phyloP scores from a whole-genome alignment of 2,113 vertebrate species.

The Ophthalmolycus amberensis region DNA sequence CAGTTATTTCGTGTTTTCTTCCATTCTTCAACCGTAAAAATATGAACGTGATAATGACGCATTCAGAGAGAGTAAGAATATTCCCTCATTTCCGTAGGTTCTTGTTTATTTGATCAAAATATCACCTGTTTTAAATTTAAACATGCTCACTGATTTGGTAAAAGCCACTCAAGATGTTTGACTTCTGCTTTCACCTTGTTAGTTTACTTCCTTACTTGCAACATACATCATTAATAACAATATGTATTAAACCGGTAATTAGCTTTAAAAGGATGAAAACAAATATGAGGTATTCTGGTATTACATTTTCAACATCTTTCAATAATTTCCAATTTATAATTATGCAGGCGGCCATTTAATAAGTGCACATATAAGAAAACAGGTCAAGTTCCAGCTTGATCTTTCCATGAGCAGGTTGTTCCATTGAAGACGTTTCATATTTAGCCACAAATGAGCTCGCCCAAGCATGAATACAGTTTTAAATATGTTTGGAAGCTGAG shows the following conservation, averaged over 20 bases:
- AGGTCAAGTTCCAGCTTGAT: slow-evolving; percentile 88
- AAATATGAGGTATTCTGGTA: slow-evolving; percentile 73
- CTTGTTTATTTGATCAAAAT: slow-evolving; percentile 4
- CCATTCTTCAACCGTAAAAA: not conserved
- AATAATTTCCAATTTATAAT: slow-evolving; percentile 57
- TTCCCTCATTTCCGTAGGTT: not conserved
- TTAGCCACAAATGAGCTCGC: slow-evolving; percentile 20
- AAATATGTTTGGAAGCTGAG: slow-evolving; percentile 23
- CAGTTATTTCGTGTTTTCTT: slow-evolving; percentile 1
- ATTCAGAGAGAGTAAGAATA: not conserved
- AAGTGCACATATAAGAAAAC: slow-evolving; percentile 68
- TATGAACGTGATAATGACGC: not conserved
- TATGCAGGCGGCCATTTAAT: slow-evolving; percentile 52
- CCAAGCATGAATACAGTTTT: slow-evolving; percentile 26
- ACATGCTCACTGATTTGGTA: slow-evolving; percentile 15
- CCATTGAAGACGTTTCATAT: slow-evolving; percentile 18
- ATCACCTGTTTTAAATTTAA: slow-evolving; percentile 7
- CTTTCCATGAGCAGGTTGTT: slow-evolving; percentile 46
- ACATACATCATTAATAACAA: slow-evolving; percentile 40
- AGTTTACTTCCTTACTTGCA: slow-evolving; percentile 25
- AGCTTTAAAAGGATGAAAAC: slow-evolving; percentile 43
- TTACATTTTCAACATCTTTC: slow-evolving; percentile 48
- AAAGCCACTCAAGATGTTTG: slow-evolving; percentile 1
- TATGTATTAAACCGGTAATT: slow-evolving; percentile 34
- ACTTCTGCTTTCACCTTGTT: slow-evolving; percentile 37